Evolutionary conservation across 2,797 vertebrate genomes (phyloP).

Genomic region (Pteronotus mesoamericanus): DNA sequence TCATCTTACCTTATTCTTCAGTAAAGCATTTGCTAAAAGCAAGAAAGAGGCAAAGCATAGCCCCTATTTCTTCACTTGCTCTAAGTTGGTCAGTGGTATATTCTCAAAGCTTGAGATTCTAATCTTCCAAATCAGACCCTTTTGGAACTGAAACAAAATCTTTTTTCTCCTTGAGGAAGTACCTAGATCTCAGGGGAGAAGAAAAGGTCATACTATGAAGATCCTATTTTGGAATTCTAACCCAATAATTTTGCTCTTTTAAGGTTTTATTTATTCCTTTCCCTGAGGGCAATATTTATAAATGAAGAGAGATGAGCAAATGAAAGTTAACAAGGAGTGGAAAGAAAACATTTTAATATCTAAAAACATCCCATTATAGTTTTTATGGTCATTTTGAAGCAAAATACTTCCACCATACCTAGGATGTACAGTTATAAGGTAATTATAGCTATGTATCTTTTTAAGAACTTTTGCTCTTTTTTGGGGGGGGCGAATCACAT

Average conservation of each 20-base stretch:
- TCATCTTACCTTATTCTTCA: neutral
- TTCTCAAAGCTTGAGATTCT: neutral
- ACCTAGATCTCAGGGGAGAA: neutral
- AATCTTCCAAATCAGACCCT: neutral
- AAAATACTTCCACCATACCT: neutral
- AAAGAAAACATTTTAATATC: neutral
- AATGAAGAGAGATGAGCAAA: neutral
- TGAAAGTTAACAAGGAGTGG: neutral
- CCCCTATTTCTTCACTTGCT: neutral
- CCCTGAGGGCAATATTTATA: neutral
- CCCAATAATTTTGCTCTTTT: neutral
- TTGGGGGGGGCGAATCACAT: neutral
- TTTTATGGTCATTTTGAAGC: slow-evolving; percentile 1
- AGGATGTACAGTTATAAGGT: neutral
- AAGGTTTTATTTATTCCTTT: neutral
- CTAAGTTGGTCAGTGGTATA: neutral
- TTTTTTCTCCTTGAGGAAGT: neutral
- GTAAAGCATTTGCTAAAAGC: neutral
- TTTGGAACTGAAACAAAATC: neutral
- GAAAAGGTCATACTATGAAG: neutral
- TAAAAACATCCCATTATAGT: neutral
- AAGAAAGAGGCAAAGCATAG: neutral
- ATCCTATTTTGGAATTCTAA: slow-evolving; percentile 20
- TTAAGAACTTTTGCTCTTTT: neutral
- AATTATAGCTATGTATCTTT: neutral